Evolutionary conservation across 2,797 vertebrate species (phyloP).

Genomic region (Carduelis carduelis): DNA sequence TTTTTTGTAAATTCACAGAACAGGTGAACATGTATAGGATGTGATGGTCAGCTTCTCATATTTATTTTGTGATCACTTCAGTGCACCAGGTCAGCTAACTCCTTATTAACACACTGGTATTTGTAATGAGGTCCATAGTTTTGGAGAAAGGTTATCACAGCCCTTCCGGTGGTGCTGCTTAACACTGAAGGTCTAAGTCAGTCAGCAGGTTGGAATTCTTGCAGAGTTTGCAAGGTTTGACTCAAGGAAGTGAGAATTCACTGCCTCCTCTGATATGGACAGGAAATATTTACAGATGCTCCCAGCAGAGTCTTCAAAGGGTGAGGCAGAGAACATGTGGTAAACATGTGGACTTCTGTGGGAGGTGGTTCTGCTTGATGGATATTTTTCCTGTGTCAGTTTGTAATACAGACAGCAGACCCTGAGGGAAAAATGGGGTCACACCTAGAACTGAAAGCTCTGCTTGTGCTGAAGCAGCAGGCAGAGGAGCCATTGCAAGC

Average conservation of each 20-base stretch:
- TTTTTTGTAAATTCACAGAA: background rate
- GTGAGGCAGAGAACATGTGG: constrained; percentile 18
- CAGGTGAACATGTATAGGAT: background rate
- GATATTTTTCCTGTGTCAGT: background rate
- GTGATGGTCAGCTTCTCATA: background rate
- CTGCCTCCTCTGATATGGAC: background rate
- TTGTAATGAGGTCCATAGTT: background rate
- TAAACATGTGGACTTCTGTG: background rate
- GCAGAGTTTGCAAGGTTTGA: background rate
- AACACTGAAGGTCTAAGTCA: background rate
- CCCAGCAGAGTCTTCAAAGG: constrained; percentile 19
- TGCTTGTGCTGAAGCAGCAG: background rate
- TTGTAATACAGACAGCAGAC: background rate
- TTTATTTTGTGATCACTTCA: background rate
- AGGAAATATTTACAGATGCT: constrained; percentile 2
- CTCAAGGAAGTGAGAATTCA: background rate
- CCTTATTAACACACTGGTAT: background rate
- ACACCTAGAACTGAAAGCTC: background rate
- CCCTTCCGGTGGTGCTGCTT: background rate
- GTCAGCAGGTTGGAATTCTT: background rate
- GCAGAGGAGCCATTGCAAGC: background rate
- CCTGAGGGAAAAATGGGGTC: background rate
- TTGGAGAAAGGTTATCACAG: background rate
- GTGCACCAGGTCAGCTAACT: background rate
- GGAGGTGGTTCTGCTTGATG: background rate